Base-by-base conservation (phyloP, 2,797 vertebrate species). In the Aulostomus chinensis region DNA sequence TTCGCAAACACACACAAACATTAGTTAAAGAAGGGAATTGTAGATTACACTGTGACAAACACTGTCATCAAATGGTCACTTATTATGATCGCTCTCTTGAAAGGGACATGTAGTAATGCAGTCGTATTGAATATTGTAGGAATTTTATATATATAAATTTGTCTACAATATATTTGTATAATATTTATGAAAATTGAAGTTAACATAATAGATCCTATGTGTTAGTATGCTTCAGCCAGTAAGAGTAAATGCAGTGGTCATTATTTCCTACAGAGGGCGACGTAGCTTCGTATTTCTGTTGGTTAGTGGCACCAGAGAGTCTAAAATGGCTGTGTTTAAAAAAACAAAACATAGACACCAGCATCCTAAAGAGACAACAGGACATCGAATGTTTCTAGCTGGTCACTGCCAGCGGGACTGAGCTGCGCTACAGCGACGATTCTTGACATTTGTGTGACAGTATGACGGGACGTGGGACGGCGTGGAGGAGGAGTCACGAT, bases 251-350 rank as follows among this genome's bases (percentile, higher is more conserved):
- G 84, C 71, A 88, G 56, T 73, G 64, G 53, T 25, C 3, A 0
- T 48, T 46, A 8, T 46, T 10, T 51, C 84, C 80, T 59, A 58
- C 67, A 84, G 86, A 58, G 79, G 85, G 82, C 29, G 31, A 7
- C 30, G 52, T 59, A 7, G 39, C 45, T 54, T 49, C 51, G 53
- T 47, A 17, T 42, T 52, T 64, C 37, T 65, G 37, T 52, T 21
- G 17, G 15, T 56, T 76, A 59, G 70, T 66, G 73, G 65, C 69
- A 70, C 58, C 38, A 26, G 15, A 49, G 33, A 49, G 61, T 73
- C 67, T 80, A 80, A 86, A 76, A 86, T 85, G 79, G 72, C 71
- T 70, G 79, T 74, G 38, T 72, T 79, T 30, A 66, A 61, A 59
- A 68, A 53, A 24, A 64, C 18, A 64, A 24, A 68, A 67, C 4